These are phyloP conservation scores for Caenorhabditis elegans DNA, from an alignment of 1,140 invertebrate genomes.

Conservation along the genomic window WBcel235 BX284602.5:14716001-14716500, in stretches of 20 bases:
- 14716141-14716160: neutral
- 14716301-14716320: constrained; percentile 82
- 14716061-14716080: too few relatives aligned
- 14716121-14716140: too few relatives aligned
- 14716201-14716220: constrained; percentile 79
- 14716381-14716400: constrained; percentile 93
- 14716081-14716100: too few relatives aligned
- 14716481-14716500: too few relatives aligned
- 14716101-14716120: too few relatives aligned
- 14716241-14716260: constrained; percentile 88
- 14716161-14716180: constrained; percentile 62
- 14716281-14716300: constrained; percentile 85
- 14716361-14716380: constrained; percentile 86
- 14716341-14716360: constrained; percentile 93
- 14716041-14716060: too few relatives aligned
- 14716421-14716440: neutral
- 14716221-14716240: constrained; percentile 91
- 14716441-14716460: too few relatives aligned
- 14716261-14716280: constrained; percentile 87
- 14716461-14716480: too few relatives aligned
- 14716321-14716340: constrained; percentile 94
- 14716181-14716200: constrained; percentile 85
- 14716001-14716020: too few relatives aligned
- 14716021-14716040: too few relatives aligned
- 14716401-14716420: constrained; percentile 13